phyloP scores from a whole-genome alignment of 2,888 invertebrate genomes.

The Drosophila borborema region DNA sequence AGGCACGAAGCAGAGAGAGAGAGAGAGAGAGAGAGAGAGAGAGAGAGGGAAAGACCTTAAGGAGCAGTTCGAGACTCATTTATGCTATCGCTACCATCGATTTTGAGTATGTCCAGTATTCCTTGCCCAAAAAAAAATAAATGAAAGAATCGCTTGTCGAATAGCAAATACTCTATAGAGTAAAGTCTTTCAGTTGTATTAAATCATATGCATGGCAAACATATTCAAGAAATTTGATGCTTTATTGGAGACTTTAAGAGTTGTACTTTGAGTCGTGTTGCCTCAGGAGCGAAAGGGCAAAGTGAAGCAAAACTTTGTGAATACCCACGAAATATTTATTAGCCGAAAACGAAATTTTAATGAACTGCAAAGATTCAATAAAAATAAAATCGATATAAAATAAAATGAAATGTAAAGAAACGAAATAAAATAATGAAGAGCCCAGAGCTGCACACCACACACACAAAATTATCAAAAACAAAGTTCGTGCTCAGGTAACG shows the following conservation, averaged over 20 bases:
- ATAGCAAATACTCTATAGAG: slow-evolving; percentile 26
- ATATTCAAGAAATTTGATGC: not conserved
- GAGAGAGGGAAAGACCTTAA: slow-evolving; percentile 30
- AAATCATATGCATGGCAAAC: not conserved
- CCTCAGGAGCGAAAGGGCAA: not conserved
- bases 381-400: slow-evolving; percentile 66
- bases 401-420: slow-evolving; percentile 52
- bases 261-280: not conserved
- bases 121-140: slow-evolving; percentile 38
- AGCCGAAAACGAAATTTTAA: slow-evolving; percentile 84
- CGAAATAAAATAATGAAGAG: slow-evolving; percentile 66
- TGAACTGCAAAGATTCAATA: slow-evolving; percentile 76
- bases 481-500: slow-evolving; percentile 61
- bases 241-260: no score
- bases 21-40: no score
- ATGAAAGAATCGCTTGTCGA: slow-evolving; percentile 15
- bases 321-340: slow-evolving; percentile 79
- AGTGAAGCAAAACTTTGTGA: slow-evolving; percentile 37
- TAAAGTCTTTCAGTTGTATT: not conserved
- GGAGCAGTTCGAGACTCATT: slow-evolving; percentile 58
- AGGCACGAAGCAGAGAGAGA: slow-evolving; percentile 57
- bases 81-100: slow-evolving; percentile 69
- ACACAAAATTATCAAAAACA: slow-evolving; percentile 61
- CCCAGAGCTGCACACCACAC: not conserved
- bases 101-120: slow-evolving; percentile 76